A percentile compares a stretch with the other conserved stretches of the same genome.
Evolutionary conservation across 2,888 invertebrate species (phyloP).

Genomic region (Seira sanloemensis): DNA sequence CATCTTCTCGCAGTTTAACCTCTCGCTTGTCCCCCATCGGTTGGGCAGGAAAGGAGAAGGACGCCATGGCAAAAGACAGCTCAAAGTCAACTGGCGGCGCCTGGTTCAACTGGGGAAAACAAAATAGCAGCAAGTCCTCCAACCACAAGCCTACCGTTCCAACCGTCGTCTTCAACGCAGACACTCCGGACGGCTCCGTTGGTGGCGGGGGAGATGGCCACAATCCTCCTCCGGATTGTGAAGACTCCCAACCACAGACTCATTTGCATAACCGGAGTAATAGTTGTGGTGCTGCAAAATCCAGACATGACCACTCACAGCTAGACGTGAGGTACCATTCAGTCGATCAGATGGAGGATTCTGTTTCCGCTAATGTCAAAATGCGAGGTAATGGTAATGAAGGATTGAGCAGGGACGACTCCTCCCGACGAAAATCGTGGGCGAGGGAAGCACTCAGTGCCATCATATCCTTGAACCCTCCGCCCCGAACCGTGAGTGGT

Average conservation of each 20-base stretch:
- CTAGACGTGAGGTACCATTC: conserved; percentile 32
- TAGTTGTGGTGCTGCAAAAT: not conserved
- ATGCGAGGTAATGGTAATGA: not conserved
- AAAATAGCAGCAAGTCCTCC: conserved; percentile 29
- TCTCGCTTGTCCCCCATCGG: conserved; percentile 44
- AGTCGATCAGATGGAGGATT: not conserved
- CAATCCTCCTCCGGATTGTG: not conserved
- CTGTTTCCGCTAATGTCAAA: conserved; percentile 20
- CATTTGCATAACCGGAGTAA: not conserved
- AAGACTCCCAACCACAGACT: not conserved
- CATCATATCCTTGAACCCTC: conserved; percentile 68
- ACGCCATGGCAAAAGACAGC: not conserved
- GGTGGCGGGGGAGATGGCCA: not conserved
- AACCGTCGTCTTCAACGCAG: conserved; percentile 48
- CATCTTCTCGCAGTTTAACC: conserved; percentile 29
- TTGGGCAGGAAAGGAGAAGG: not conserved
- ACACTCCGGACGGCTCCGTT: conserved; percentile 22
- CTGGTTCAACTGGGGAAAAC: conserved; percentile 38
- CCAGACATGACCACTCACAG: not conserved
- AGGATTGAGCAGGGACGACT: not conserved
- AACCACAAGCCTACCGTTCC: conserved; percentile 31
- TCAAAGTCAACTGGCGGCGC: conserved; percentile 10
- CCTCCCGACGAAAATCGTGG: conserved; percentile 65
- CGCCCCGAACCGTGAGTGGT: conserved; percentile 66
- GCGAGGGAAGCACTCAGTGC: conserved; percentile 70